These are phyloP conservation scores for Equus quagga DNA, from an alignment of 2,113 vertebrate species.

Conservation along the genomic window DNA sequence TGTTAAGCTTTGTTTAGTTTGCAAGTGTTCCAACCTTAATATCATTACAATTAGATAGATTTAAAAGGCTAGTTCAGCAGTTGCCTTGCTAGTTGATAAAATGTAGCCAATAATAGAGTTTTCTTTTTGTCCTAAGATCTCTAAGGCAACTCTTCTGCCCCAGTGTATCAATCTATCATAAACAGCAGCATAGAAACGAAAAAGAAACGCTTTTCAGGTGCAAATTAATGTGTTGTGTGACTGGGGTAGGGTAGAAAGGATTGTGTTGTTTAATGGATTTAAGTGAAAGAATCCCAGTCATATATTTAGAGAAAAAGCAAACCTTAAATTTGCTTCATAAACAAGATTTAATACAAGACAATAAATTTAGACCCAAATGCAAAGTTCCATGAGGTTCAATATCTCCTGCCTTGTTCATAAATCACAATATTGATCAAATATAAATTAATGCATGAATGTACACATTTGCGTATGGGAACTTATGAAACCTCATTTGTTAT, in stretches of 20 bases:
- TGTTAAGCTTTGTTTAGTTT: slow-evolving; percentile 32
- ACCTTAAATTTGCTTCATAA: slow-evolving; percentile 71
- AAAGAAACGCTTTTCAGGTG: neutral
- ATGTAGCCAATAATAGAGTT: neutral
- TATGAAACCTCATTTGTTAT: slow-evolving; percentile 71
- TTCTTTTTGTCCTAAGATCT: neutral
- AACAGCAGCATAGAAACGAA: slow-evolving; percentile 32
- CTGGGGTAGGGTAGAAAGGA: neutral
- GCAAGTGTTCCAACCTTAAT: slow-evolving; percentile 34
- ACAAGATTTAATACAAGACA: slow-evolving; percentile 68
- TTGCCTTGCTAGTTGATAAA: slow-evolving; percentile 21
- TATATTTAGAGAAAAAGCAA: slow-evolving; percentile 67
- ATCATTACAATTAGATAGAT: slow-evolving; percentile 35
- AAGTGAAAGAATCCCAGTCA: slow-evolving; percentile 46
- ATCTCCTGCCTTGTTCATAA: slow-evolving; percentile 71
- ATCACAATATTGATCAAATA: slow-evolving; percentile 76
- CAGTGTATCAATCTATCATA: neutral
- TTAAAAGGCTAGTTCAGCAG: slow-evolving; percentile 20
- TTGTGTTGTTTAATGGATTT: neutral
- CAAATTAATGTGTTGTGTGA: neutral
- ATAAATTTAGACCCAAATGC: slow-evolving; percentile 61
- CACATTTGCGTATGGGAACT: slow-evolving; percentile 56
- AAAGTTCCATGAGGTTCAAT: slow-evolving; percentile 54
- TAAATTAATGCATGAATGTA: slow-evolving; percentile 71
- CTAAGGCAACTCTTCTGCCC: slow-evolving; percentile 30